phyloP scores from a whole-genome alignment of 2,888 invertebrate species.

The Lithophane leautieri region DNA sequence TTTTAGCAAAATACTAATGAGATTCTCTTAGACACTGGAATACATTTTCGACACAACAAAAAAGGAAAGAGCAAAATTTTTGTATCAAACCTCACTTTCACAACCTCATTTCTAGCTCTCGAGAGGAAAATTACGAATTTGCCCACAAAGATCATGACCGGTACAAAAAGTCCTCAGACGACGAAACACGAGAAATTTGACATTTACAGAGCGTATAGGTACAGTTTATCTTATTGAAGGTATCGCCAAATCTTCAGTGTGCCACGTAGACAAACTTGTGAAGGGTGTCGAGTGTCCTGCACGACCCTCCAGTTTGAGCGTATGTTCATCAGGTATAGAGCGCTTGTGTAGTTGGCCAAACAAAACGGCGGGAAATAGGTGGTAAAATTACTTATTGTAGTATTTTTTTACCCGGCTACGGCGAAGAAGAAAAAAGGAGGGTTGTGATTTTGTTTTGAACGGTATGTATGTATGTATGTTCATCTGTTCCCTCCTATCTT shows the following conservation, averaged over 20 bases:
- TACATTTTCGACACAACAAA: conserved; percentile 10
- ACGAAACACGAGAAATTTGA: conserved; percentile 40
- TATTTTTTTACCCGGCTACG: too few relatives aligned
- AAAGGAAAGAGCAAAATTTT: conserved; percentile 1
- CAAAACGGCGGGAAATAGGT: too few relatives aligned
- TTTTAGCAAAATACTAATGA: background rate
- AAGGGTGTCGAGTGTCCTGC: conserved; percentile 55
- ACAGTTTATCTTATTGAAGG: conserved; percentile 55
- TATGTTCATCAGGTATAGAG: conserved; percentile 22
- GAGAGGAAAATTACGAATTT: conserved; percentile 29
- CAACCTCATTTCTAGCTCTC: background rate
- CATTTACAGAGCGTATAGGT: conserved; percentile 24
- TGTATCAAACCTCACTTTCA: conserved; percentile 7
- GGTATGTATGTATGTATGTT: too few relatives aligned
- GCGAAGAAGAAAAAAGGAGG: too few relatives aligned
- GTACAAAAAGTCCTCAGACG: conserved; percentile 21
- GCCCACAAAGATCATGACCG: conserved; percentile 28
- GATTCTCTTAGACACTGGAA: background rate
- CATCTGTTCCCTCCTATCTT: too few relatives aligned
- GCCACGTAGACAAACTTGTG: conserved; percentile 55
- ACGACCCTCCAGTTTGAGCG: conserved; percentile 17
- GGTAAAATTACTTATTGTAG: too few relatives aligned
- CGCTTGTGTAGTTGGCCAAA: background rate
- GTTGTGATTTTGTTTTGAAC: too few relatives aligned
- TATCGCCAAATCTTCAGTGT: conserved; percentile 44